Percentiles rank a stretch among this genome's conserved stretches.
These are phyloP conservation scores for Mimachlamys varia DNA, from an alignment of 2,888 invertebrate species.

Conservation along the genomic window DNA sequence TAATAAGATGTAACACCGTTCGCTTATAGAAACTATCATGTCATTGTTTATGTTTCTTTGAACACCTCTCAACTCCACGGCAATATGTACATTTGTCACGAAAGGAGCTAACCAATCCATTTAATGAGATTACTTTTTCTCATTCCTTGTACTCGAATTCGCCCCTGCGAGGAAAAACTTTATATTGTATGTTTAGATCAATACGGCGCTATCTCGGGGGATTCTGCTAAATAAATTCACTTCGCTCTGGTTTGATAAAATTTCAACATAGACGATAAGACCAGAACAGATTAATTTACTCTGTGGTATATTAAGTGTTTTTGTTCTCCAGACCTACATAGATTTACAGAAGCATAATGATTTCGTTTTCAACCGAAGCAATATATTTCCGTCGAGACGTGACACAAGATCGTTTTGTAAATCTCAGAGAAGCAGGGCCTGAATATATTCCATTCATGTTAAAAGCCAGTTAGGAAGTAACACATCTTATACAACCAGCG, in stretches of 20 bases:
- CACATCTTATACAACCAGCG: too few relatives aligned
- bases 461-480: background rate
- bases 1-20: background rate
- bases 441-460: background rate
- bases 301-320: background rate
- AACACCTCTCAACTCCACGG: background rate
- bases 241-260: background rate
- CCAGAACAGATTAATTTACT: slow-evolving; percentile 16
- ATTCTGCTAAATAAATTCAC: background rate
- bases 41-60: background rate
- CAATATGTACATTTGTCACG: slow-evolving; percentile 14
- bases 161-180: slow-evolving; percentile 5
- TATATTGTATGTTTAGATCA: slow-evolving; percentile 2
- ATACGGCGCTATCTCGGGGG: background rate
- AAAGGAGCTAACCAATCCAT: slow-evolving; percentile 7
- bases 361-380: background rate
- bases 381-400: too few relatives aligned
- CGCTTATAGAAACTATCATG: background rate
- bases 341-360: slow-evolving; percentile 7
- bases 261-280: background rate
- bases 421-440: background rate
- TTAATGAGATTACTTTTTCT: slow-evolving; percentile 26
- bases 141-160: background rate
- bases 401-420: background rate
- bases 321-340: background rate